Percentiles rank a stretch among this genome's conserved stretches.
Evolutionary conservation across 2,797 vertebrate genomes (phyloP).

Genomic region (Spinus olivaceus): DNA sequence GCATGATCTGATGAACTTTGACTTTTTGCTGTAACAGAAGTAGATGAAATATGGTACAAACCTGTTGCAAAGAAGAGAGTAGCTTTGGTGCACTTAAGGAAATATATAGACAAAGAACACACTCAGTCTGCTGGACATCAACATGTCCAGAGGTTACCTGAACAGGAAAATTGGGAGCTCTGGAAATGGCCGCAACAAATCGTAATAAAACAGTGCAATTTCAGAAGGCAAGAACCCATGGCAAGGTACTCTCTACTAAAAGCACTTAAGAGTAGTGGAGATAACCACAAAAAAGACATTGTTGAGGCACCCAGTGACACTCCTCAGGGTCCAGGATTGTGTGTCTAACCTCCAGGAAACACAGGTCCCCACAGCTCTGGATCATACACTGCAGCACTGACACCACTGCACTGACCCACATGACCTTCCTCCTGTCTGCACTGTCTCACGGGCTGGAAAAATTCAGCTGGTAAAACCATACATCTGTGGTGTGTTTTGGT

Average conservation of each 20-base stretch:
- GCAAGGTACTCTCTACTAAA: not conserved
- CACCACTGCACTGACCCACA: not conserved
- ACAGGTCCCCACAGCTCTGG: not conserved
- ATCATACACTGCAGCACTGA: rapidly evolving
- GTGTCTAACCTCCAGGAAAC: not conserved
- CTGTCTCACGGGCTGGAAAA: not conserved
- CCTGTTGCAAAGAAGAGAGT: not conserved
- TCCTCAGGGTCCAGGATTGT: not conserved
- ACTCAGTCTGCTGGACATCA: not conserved
- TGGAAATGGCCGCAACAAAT: not conserved
- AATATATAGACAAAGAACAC: not conserved
- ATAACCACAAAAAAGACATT: not conserved
- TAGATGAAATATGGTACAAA: not conserved
- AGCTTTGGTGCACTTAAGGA: not conserved
- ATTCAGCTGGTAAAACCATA: not conserved
- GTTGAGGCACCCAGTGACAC: not conserved
- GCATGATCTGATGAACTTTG: not conserved
- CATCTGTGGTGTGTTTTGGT: not conserved
- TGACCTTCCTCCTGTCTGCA: rapidly evolving
- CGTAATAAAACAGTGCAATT: not conserved
- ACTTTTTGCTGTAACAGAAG: not conserved
- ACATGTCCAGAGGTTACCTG: not conserved
- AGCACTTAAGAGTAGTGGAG: not conserved
- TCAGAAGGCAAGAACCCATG: not conserved
- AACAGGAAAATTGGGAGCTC: not conserved